These are phyloP conservation scores for Poeciliopsis presidionis DNA, from an alignment of 2,797 vertebrate species.

Conservation along the genomic window DNA sequence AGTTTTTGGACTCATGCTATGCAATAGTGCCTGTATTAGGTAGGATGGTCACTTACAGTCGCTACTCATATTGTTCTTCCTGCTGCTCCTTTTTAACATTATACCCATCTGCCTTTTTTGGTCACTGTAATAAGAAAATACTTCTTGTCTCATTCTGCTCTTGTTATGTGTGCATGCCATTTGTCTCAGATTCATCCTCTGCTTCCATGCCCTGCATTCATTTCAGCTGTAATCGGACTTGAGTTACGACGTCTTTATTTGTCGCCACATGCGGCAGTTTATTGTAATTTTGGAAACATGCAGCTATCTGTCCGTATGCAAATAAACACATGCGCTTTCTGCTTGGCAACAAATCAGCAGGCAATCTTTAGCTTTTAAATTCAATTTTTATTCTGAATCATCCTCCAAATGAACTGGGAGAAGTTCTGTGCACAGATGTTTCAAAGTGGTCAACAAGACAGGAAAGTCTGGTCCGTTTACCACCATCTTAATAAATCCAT, in stretches of 20 bases:
- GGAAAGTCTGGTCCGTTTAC: background rate
- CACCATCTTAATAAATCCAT: background rate
- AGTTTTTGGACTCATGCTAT: constrained; percentile 98
- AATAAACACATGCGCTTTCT: background rate
- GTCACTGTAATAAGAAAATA: constrained; percentile 10
- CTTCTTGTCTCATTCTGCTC: background rate
- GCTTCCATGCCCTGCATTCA: constrained; percentile 14
- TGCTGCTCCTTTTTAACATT: constrained; percentile 28
- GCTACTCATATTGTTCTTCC: constrained; percentile 49
- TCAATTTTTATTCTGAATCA: background rate
- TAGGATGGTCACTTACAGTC: constrained; percentile 79
- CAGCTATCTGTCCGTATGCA: background rate
- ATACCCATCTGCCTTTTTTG: constrained; percentile 13
- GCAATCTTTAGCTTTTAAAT: background rate
- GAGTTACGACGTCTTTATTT: constrained; percentile 10
- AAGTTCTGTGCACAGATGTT: background rate
- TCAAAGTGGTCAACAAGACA: background rate
- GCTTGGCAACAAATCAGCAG: background rate
- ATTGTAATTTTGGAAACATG: background rate
- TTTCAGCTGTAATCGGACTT: constrained; percentile 27
- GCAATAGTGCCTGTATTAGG: constrained; percentile 98
- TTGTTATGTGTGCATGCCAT: constrained; percentile 39
- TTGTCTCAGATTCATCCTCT: constrained; percentile 16
- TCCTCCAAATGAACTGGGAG: background rate
- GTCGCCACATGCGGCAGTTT: constrained; percentile 9